Evolutionary conservation across 23 tunicate species (phyloP).

Genomic region (Trididemnum clinides): DNA sequence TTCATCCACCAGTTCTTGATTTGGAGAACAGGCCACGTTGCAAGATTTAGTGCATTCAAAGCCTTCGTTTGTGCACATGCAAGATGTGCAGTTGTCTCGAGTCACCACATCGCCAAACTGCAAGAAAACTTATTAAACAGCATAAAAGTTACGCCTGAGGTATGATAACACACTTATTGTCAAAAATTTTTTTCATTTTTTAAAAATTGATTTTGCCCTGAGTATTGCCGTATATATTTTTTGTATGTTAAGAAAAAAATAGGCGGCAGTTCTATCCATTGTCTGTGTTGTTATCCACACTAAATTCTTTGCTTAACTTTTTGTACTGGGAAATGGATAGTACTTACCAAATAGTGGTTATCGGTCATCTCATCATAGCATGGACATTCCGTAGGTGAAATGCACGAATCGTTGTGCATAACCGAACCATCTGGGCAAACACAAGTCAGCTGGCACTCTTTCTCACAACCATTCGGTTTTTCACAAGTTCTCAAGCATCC

Average conservation of each 20-base stretch:
- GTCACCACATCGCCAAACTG: constrained; percentile 56
- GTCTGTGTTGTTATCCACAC: too few relatives aligned
- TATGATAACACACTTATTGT: too few relatives aligned
- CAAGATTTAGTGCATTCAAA: constrained; percentile 64
- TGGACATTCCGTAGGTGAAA: constrained; percentile 52
- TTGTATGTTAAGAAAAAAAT: too few relatives aligned
- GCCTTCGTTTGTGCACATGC: constrained; percentile 55
- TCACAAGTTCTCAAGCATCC: constrained; percentile 67
- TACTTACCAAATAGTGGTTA: constrained; percentile 16
- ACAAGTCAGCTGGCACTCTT: constrained; percentile 52
- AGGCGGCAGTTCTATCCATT: too few relatives aligned
- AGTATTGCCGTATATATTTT: too few relatives aligned
- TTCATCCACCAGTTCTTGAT: constrained; percentile 49
- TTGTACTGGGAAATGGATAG: too few relatives aligned
- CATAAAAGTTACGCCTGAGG: too few relatives aligned
- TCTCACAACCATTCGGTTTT: constrained; percentile 23
- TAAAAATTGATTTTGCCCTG: too few relatives aligned
- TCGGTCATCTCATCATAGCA: constrained; percentile 53
- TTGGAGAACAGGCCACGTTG: constrained; percentile 47
- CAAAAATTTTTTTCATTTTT: too few relatives aligned
- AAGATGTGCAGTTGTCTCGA: constrained; percentile 52
- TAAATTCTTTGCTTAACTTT: too few relatives aligned
- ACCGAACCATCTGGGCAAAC: constrained; percentile 68
- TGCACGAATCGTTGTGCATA: constrained; percentile 51
- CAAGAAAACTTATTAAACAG: too few relatives aligned